A percentile compares a stretch with the other conserved stretches of the same genome.
Evolutionary conservation across 2,113 vertebrate species (phyloP).

Genomic region (Canis aureus): DNA sequence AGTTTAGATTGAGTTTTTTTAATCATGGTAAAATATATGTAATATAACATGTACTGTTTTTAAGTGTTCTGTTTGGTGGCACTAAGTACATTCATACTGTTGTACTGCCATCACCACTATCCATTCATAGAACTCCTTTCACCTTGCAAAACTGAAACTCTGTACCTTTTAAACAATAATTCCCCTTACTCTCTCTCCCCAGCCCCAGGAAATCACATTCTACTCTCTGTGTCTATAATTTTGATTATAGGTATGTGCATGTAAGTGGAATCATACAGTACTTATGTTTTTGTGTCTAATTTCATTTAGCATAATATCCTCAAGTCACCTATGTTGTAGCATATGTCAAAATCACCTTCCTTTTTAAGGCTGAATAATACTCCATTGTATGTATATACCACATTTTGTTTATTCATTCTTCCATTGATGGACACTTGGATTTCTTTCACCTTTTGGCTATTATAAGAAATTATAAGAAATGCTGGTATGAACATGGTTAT

Average conservation of each 20-base stretch:
- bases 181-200: rapidly evolving
- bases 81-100: not conserved
- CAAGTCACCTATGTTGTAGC: not conserved
- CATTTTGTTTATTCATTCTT: not conserved
- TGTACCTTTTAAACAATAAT: not conserved
- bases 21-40: not conserved
- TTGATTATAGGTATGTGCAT: not conserved
- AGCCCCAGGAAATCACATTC: rapidly evolving
- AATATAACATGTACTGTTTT: not conserved
- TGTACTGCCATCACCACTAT: too few species aligned
- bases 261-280: not conserved
- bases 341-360: not conserved
- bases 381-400: not conserved
- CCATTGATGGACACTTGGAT: rapidly evolving
- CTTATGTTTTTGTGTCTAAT: not conserved
- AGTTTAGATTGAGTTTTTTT: not conserved
- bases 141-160: not conserved
- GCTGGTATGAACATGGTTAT: too few species aligned
- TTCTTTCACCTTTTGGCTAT: not conserved
- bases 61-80: not conserved
- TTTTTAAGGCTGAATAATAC: not conserved
- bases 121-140: too few species aligned
- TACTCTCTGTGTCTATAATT: not conserved
- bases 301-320: not conserved
- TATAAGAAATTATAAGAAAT: not conserved